These are phyloP conservation scores for Gerris lacustris DNA, from an alignment of 2,888 invertebrate genomes.

Conservation along the genomic window DNA sequence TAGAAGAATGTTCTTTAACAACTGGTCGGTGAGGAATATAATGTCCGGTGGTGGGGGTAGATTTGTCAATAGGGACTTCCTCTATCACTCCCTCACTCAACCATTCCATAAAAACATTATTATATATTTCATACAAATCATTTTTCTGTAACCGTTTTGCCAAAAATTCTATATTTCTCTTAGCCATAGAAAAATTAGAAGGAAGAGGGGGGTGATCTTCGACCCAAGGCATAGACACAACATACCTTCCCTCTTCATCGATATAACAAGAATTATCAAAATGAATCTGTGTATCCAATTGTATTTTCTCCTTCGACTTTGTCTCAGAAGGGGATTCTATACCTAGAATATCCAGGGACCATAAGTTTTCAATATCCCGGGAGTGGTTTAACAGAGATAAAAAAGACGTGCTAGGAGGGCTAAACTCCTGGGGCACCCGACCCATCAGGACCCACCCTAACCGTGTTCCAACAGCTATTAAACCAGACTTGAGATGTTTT, in stretches of 20 bases:
- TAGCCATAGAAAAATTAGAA: slow-evolving; percentile 29
- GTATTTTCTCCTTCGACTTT: slow-evolving; percentile 6
- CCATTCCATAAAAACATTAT: slow-evolving; percentile 32
- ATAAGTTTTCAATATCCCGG: not conserved
- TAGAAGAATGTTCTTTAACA: slow-evolving; percentile 13
- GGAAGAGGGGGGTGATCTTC: slow-evolving; percentile 32
- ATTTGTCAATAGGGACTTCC: slow-evolving; percentile 24
- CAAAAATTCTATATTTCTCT: slow-evolving; percentile 29
- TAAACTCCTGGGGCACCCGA: slow-evolving; percentile 10
- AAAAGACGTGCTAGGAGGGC: not conserved
- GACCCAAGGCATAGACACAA: slow-evolving; percentile 33
- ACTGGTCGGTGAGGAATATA: slow-evolving; percentile 21
- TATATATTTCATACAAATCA: slow-evolving; percentile 27
- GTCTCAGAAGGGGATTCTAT: not conserved
- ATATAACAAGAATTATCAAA: slow-evolving; percentile 8
- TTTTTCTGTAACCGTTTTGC: slow-evolving; percentile 27
- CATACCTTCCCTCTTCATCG: slow-evolving; percentile 32
- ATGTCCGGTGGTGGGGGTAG: not conserved
- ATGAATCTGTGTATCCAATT: not conserved
- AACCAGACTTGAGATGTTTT: slow-evolving; percentile 16
- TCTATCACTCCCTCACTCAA: slow-evolving; percentile 30
- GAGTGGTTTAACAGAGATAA: not conserved
- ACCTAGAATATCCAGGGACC: slow-evolving; percentile 3
- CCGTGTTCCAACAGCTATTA: slow-evolving; percentile 24
- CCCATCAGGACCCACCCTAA: slow-evolving; percentile 27